Conservation (phyloP, 2,888 invertebrate species). For the Ophion ellenae region DNA sequence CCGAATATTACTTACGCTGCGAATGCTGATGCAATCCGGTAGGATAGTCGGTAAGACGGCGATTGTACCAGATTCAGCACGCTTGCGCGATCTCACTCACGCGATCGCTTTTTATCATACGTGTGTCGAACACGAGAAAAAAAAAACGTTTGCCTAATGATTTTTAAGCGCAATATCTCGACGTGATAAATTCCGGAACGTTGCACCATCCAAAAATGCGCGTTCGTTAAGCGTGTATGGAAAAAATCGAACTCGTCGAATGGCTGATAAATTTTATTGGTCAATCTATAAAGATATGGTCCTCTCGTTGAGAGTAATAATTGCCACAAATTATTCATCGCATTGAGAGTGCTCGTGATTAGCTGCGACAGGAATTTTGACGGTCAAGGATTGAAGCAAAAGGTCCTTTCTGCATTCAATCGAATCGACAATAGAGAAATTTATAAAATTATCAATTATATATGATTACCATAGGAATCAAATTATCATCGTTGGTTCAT, state of each 20-base stretch:
- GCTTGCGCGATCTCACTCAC: conserved; percentile 31
- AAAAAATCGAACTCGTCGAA: background rate
- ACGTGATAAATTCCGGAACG: background rate
- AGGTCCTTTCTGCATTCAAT: background rate
- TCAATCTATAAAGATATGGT: background rate
- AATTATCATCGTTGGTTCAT: no score
- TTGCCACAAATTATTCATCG: background rate
- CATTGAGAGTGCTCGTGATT: no score
- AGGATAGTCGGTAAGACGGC: conserved; percentile 47
- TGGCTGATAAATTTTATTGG: background rate
- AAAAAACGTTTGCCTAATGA: conserved; percentile 14
- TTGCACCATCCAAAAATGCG: background rate
- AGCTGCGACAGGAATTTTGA: no score
- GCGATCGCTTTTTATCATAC: conserved; percentile 27
- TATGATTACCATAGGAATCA: background rate
- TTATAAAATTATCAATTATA: no score
- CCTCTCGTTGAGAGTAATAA: background rate
- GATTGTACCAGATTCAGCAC: conserved; percentile 15
- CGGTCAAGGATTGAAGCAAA: background rate
- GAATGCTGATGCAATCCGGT: conserved; percentile 59
- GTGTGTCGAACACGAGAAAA: conserved; percentile 1
- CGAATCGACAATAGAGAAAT: no score
- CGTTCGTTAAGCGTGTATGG: background rate
- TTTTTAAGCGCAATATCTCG: conserved; percentile 16
- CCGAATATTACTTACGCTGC: conserved; percentile 42